Conservation (phyloP, 2,113 vertebrate species). For the Cyanistes caeruleus region DNA sequence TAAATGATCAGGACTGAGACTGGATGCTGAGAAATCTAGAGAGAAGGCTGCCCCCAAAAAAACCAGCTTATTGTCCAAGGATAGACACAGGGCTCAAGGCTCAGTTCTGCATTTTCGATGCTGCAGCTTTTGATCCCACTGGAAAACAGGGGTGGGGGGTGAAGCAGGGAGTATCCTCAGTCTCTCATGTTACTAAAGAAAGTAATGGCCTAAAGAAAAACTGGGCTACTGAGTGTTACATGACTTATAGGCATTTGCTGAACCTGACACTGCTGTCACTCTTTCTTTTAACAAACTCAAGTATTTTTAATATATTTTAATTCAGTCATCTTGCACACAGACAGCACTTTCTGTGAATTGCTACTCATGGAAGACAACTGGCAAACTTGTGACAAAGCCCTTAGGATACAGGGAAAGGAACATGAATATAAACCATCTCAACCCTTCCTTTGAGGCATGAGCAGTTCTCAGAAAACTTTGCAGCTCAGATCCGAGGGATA, state of each 20-base stretch:
- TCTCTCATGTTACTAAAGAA: background rate
- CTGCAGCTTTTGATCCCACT: background rate
- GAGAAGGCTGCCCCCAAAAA: background rate
- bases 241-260: background rate
- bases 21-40: background rate
- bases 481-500: background rate
- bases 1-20: background rate
- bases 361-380: background rate
- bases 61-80: background rate
- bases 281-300: background rate
- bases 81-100: background rate
- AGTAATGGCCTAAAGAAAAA: background rate
- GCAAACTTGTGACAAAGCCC: background rate
- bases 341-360: background rate
- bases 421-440: background rate
- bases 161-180: background rate
- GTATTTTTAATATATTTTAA: background rate
- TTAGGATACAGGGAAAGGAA: background rate
- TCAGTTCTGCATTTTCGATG: background rate
- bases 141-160: accelerated
- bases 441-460: background rate
- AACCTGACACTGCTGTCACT: background rate
- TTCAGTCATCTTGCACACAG: accelerated
- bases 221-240: background rate
- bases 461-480: background rate